Percentiles rank a stretch among this genome's conserved stretches.
These are phyloP conservation scores for Drosophila willistoni DNA, from an alignment of 1,140 invertebrate species.

Conservation along the genomic window DNA sequence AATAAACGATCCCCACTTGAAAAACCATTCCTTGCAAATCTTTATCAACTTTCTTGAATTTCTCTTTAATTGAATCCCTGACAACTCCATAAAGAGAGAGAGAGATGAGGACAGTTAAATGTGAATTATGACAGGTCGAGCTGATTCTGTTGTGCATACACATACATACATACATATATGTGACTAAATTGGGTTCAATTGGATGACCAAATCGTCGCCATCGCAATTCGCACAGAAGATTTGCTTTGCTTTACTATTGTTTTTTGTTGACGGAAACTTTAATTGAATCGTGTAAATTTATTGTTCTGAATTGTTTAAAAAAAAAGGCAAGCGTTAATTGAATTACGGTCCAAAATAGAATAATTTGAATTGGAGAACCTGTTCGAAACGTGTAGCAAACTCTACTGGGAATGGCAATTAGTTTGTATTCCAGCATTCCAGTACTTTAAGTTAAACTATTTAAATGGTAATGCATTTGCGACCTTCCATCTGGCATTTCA, in stretches of 20 bases:
- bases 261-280: constrained; percentile 54
- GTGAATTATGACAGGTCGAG: constrained; percentile 1
- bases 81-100: background rate
- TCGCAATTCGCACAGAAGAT: constrained; percentile 5
- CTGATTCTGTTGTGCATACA: constrained; percentile 8
- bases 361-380: constrained; percentile 8
- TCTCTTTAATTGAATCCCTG: background rate
- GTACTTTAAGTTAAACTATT: background rate
- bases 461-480: background rate
- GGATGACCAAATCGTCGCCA: constrained; percentile 36
- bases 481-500: background rate
- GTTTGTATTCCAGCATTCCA: constrained; percentile 5
- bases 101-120: background rate
- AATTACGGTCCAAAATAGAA: constrained; percentile 15
- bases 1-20: no score
- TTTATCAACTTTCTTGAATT: background rate
- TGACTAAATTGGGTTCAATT: constrained; percentile 47
- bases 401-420: background rate
- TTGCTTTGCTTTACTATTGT: constrained; percentile 31
- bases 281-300: constrained; percentile 69
- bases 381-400: background rate
- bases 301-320: constrained; percentile 35
- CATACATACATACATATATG: no score
- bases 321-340: constrained; percentile 34
- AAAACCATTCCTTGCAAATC: background rate